Percentiles rank a stretch among this genome's conserved stretches.
phyloP scores from a whole-genome alignment of 2,888 invertebrate genomes.

The Syrista parreyssii region DNA sequence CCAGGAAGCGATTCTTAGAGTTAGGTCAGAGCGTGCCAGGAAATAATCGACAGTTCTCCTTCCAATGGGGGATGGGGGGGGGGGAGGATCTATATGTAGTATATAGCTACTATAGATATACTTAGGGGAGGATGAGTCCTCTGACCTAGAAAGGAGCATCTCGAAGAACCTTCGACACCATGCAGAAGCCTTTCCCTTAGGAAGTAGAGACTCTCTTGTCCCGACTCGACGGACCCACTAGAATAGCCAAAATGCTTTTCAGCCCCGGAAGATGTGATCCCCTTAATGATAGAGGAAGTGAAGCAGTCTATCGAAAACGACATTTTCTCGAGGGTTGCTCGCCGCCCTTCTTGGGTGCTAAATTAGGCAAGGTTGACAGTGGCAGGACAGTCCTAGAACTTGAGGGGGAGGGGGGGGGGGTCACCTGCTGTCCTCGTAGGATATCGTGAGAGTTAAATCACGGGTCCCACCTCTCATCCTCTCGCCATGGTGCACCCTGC shows the following conservation, averaged over 20 bases:
- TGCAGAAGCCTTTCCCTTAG: neutral
- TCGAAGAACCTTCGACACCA: neutral
- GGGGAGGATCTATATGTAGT: neutral
- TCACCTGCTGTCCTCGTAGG: slow-evolving; percentile 46
- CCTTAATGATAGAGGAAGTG: neutral
- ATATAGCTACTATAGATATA: neutral
- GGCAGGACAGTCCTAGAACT: slow-evolving; percentile 32
- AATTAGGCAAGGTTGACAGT: slow-evolving; percentile 43
- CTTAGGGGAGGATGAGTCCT: neutral
- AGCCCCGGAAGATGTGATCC: neutral
- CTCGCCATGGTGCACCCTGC: neutral
- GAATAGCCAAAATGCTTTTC: neutral
- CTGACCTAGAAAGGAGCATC: neutral
- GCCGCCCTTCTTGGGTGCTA: slow-evolving; percentile 31
- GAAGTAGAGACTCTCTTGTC: neutral
- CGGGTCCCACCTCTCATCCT: slow-evolving; percentile 21
- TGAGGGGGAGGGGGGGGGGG: slow-evolving; percentile 34
- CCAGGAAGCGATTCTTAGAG: neutral
- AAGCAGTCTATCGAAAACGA: neutral
- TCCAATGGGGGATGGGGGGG: neutral
- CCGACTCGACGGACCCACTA: neutral
- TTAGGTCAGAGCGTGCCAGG: neutral
- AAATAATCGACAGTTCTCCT: neutral
- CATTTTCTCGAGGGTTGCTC: slow-evolving; percentile 17
- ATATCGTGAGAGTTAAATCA: slow-evolving; percentile 42